phyloP scores from a whole-genome alignment of 2,797 vertebrate genomes.

The Pseudochirops corinnae region DNA sequence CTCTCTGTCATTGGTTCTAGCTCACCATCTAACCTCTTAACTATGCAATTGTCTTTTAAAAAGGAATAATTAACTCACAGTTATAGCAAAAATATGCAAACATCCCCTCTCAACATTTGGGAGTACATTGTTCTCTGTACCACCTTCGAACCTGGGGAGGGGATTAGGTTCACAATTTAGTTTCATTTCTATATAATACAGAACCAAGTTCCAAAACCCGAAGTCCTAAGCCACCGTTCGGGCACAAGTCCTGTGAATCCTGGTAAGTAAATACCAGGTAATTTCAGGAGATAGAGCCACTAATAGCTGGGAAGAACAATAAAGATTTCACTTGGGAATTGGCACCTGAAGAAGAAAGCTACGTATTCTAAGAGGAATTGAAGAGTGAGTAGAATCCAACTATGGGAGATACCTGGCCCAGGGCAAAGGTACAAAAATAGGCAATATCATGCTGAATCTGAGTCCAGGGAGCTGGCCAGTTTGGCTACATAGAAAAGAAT shows the following conservation, averaged over 20 bases:
- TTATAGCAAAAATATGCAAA: not conserved
- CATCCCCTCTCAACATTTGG: not conserved
- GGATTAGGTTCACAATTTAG: not conserved
- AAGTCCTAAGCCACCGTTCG: not conserved
- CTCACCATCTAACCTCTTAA: not conserved
- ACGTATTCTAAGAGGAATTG: not conserved
- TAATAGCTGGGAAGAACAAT: not conserved
- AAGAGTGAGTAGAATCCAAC: not conserved
- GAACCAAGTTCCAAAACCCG: not conserved
- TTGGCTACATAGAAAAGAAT: not conserved
- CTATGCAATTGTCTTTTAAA: not conserved
- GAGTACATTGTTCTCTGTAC: not conserved
- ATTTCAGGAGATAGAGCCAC: not conserved
- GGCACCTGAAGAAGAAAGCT: not conserved
- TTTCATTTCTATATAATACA: not conserved
- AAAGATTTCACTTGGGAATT: not conserved
- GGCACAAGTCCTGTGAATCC: not conserved
- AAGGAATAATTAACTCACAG: not conserved
- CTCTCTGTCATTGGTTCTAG: not conserved
- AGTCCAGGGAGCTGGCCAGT: not conserved
- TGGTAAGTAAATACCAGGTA: not conserved
- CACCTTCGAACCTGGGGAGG: not conserved
- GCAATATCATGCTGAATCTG: not conserved
- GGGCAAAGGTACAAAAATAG: not conserved
- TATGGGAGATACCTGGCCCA: not conserved